These are phyloP conservation scores for Amphipyra tragopoginis DNA, from an alignment of 2,888 invertebrate species.

Conservation along the genomic window DNA sequence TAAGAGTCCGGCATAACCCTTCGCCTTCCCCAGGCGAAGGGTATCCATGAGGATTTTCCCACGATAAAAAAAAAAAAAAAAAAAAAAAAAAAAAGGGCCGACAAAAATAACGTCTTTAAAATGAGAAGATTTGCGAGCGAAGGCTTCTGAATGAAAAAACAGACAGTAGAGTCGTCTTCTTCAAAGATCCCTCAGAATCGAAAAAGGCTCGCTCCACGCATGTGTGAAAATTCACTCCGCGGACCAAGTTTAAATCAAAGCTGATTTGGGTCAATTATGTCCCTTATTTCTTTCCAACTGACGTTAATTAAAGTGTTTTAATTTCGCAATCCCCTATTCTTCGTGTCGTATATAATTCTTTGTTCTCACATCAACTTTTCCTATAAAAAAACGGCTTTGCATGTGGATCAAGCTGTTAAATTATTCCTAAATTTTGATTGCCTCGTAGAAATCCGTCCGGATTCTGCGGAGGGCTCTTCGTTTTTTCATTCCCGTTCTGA, in stretches of 20 bases:
- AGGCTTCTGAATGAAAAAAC: constrained; percentile 71
- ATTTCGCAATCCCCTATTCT: constrained; percentile 68
- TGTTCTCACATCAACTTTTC: constrained; percentile 75
- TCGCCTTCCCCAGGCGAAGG: too few species aligned
- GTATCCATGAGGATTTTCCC: too few species aligned
- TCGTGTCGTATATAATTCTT: constrained; percentile 70
- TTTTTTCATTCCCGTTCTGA: constrained; percentile 82
- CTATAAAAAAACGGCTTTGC: constrained; percentile 73
- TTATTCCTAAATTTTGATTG: constrained; percentile 86
- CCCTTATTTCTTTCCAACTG: constrained; percentile 68
- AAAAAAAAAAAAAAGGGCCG: too few species aligned
- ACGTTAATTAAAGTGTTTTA: constrained; percentile 81
- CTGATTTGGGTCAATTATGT: constrained; percentile 71
- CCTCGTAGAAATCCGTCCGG: constrained; percentile 79
- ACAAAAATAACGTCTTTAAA: constrained; percentile 64
- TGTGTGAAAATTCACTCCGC: constrained; percentile 70
- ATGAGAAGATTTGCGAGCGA: constrained; percentile 69
- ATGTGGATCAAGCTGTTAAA: constrained; percentile 80
- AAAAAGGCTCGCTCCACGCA: constrained; percentile 73
- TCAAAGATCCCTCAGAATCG: constrained; percentile 69
- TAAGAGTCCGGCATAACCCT: too few species aligned
- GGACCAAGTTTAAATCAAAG: constrained; percentile 70
- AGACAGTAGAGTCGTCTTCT: constrained; percentile 58
- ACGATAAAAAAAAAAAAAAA: too few species aligned
- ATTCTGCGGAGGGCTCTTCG: constrained; percentile 75